Evolutionary conservation across 2,888 invertebrate species (phyloP), one percentile per base, ranked within the genome.

Genomic region (Sthenelais limicola): DNA sequence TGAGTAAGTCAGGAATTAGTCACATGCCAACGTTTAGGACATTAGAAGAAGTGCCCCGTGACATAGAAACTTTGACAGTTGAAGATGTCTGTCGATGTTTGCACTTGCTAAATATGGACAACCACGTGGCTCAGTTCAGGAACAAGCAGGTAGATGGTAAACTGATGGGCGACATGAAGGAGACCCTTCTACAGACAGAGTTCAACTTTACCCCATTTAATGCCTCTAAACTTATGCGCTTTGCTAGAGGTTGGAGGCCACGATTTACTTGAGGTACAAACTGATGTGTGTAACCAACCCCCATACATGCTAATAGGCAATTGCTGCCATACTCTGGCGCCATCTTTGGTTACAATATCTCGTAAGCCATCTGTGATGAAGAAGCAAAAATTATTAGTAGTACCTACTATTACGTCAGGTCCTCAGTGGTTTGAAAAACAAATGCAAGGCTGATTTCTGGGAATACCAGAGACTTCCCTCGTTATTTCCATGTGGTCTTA

Each of bases 181-280:
- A 79, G 66, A 62, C 32, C 15, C 72, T 68, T 1, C 73, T 78
- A 3, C 35, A 66, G 48, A 58, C 33, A 0, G 72, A 76, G 56
- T 79, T 77, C 71, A 49, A 68, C 21, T 70, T 79, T 43, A 78
- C 71, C 1, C 76, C 77, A 3, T 78, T 79, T 49, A 76, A 78
- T 54, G 75, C 77, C 24, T 77, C 78, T 2, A 79, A 78, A 56
- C 62, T 79, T 12, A 74, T 77, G 68, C 47, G 79, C 9, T 79
- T 79, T 58, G 52, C 58, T 0, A 67, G 79, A 7, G 79, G 79
- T 12, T 79, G 79, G 79, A 47, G 79, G 49, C 79, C 79, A 12
- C 26, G 62, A 28, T 62, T 62, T 24, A 62, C 62, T 38, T 62
- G 62, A 62, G n/a, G n/a, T n/a, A n/a, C n/a, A n/a, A n/a, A n/a